Evolutionary conservation across 2,797 vertebrate genomes (phyloP).

Genomic region (Tapera naevia): DNA sequence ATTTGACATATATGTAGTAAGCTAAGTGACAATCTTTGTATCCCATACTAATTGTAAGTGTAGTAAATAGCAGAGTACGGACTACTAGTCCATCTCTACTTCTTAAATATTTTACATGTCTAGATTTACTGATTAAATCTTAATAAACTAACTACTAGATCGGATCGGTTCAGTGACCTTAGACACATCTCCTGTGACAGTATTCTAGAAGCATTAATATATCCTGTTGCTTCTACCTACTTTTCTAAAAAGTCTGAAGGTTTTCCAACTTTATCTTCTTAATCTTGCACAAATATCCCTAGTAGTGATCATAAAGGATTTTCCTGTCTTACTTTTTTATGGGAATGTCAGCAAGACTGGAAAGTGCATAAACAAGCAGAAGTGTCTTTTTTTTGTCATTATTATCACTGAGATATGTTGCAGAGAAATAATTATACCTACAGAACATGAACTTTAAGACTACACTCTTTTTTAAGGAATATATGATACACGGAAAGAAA

Average conservation of each 20-base stretch:
- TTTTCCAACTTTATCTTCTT: not conserved
- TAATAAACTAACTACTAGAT: not conserved
- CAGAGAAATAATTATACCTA: not conserved
- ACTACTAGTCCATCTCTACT: not conserved
- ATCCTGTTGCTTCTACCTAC: accelerated
- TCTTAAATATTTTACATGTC: not conserved
- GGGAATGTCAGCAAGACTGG: not conserved
- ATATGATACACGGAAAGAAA: not conserved
- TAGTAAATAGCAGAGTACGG: not conserved
- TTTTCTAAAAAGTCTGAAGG: not conserved
- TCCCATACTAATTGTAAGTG: too few species aligned
- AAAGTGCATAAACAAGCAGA: not conserved
- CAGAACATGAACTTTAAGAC: not conserved
- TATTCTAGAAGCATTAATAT: not conserved
- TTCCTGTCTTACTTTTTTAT: not conserved
- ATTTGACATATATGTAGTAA: not conserved
- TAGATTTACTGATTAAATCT: not conserved
- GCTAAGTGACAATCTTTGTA: accelerated
- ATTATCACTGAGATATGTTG: not conserved
- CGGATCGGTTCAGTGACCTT: not conserved
- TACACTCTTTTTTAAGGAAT: not conserved
- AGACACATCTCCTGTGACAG: not conserved
- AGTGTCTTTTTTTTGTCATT: not conserved
- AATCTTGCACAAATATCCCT: not conserved
- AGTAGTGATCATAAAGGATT: not conserved